Evolutionary conservation across 2,797 vertebrate species (phyloP).

Genomic region (Micropoecilia bifurca): DNA sequence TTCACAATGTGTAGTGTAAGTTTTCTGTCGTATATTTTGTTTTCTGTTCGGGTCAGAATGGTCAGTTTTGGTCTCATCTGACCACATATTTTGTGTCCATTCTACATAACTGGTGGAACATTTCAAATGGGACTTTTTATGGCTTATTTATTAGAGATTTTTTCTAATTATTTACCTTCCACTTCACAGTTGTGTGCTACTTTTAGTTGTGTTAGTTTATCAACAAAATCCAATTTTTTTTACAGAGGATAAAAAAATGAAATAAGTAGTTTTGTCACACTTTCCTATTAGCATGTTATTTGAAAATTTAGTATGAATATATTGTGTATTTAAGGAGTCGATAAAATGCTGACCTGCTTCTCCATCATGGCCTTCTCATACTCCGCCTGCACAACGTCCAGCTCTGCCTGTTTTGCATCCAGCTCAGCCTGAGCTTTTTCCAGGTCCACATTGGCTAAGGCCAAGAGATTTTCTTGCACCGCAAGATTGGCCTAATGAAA

Average conservation of each 20-base stretch:
- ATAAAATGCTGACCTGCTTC: slow-evolving; percentile 86
- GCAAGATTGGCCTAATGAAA: slow-evolving; percentile 89
- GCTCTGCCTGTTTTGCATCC: slow-evolving; percentile 90
- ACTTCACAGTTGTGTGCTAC: background rate
- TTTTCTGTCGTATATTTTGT: background rate
- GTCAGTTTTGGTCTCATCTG: background rate
- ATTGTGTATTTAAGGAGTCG: slow-evolving; percentile 1
- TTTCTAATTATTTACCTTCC: background rate
- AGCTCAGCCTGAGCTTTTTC: slow-evolving; percentile 92
- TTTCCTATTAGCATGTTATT: background rate
- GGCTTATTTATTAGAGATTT: background rate
- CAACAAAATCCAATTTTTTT: background rate
- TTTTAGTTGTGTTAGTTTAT: background rate
- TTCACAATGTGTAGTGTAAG: background rate
- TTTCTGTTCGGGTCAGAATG: background rate
- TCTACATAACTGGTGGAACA: background rate
- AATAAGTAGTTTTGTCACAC: background rate
- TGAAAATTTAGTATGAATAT: background rate
- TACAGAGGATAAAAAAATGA: background rate
- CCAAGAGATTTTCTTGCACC: slow-evolving; percentile 89
- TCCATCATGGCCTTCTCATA: slow-evolving; percentile 92
- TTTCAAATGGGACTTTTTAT: background rate
- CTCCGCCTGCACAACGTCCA: slow-evolving; percentile 89
- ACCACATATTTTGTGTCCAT: background rate
- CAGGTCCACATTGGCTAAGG: slow-evolving; percentile 88